A percentile compares a stretch with the other conserved stretches of the same genome.
phyloP scores from a whole-genome alignment of 2,113 vertebrate species.

The Oreotragus oreotragus region DNA sequence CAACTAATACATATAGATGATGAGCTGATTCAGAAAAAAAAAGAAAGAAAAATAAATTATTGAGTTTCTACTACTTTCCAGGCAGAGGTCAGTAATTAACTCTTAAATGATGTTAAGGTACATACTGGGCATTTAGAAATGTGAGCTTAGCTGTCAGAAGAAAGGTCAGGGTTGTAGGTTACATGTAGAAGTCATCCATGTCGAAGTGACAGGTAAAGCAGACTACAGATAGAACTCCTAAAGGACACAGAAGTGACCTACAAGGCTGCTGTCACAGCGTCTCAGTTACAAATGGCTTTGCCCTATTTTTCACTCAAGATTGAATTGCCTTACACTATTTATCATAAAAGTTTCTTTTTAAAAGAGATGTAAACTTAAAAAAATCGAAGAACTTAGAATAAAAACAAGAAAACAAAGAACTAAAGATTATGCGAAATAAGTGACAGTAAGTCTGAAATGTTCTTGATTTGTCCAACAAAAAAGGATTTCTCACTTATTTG shows the following conservation, averaged over 20 bases:
- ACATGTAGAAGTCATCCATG: not conserved
- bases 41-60: not conserved
- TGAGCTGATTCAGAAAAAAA: not conserved
- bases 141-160: not conserved
- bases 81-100: not conserved
- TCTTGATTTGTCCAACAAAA: not conserved
- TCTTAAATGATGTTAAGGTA: not conserved
- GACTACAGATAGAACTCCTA: not conserved
- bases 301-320: not conserved
- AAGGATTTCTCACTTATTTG: not conserved
- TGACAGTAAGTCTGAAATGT: not conserved
- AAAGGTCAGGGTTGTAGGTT: not conserved
- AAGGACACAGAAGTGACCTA: not conserved
- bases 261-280: not conserved
- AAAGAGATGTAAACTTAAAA: not conserved
- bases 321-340: not conserved
- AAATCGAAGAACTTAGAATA: not conserved
- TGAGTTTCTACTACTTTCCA: not conserved
- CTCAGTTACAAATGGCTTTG: not conserved
- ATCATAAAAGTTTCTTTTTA: not conserved
- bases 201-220: not conserved
- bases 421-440: not conserved
- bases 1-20: not conserved
- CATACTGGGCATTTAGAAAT: not conserved
- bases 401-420: not conserved